Base-by-base conservation (phyloP, 2,888 invertebrate species). In the Bibio marci region DNA sequence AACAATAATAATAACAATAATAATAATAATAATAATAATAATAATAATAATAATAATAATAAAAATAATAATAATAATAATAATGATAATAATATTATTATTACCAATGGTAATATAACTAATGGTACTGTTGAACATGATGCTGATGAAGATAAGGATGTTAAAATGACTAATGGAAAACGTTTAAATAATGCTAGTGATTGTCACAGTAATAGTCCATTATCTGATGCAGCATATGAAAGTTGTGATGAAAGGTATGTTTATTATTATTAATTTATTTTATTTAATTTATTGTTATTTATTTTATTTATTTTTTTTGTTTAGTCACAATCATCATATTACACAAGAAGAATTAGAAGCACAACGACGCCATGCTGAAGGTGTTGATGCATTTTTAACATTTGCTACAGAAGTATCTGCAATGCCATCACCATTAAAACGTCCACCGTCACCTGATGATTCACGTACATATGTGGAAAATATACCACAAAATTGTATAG, bases 331-430 rank as follows among this genome's bases (percentile, higher is more conserved):
- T 6, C 22, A 22, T 22, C 22, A 22, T 22, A 52, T 59, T 26
- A 54, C 57, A 32, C 56, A 57, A 38, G 58, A 63, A 47, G 73
- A 74, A 49, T 63, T 73, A 35, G 77, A 76, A 48, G 77, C 78
- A 56, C 73, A 71, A 49, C 66, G 77, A 46, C 74, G 75, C 50
- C 77, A 80, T 46, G 78, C 75, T 31, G 81, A 81, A 56, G 82
- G 82, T 42, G 82, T 82, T 0, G 80, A 82, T 51, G 82, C 81
- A 0, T 60, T 83, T 44, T 62, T 83, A 33, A 81, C 82, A 54
- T 63, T 83, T 41, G 82, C 82, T 1, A 79, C 80, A 6, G 70
- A 70, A 30, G 57, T 54, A 27, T 64, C 66, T 13, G 48, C 51
- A 25, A 44, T 45, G 40, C 41, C 45, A 14, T 57, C 59, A 40